Evolutionary conservation across 2,797 vertebrate species (phyloP), one percentile per base, ranked within the genome.

Genomic region (Pyrocephalus nanus): DNA sequence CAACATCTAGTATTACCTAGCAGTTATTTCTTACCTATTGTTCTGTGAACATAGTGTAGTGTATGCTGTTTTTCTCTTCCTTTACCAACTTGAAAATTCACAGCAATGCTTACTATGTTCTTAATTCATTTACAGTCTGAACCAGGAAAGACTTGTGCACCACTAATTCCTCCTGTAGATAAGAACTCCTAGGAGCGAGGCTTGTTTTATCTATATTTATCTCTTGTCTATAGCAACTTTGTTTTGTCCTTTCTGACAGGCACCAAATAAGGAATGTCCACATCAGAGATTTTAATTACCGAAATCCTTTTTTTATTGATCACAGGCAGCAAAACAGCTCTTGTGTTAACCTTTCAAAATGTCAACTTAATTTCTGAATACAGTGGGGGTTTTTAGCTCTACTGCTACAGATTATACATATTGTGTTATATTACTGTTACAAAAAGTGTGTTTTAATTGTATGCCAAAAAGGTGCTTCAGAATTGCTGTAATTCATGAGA

Each of bases 261-360:
- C 53, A 94, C 51, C 76, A 96, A 94, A 80, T 83, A 95, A 97
- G 75, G 85, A 96, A 96, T 86, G 88, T 88, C 92, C 95, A 97
- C 91, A 97, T 95, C 92, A 96, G 88, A 96, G 84, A 93, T 97
- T 97, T 97, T 97, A 97, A 97, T 96, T 97, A 97, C 96, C 97
- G 85, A 97, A 97, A 97, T 97, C 74, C 86, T 86, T 95, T 97
- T 93, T 91, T 91, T 90, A 97, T 97, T 97, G 95, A 97, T 96
- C 95, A 95, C 57, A 73, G 88, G 65, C 50, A 97, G 69, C 79
- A 97, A 97, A 97, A 86, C 78, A 95, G 73, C 42, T 96, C 90
- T 96, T 93, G 57, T 78, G 38, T 90, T 96, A 97, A 97, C 93
- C 94, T 97, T 97, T 97, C 92, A 95, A 97, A 98, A 97, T 93